Evolutionary conservation across 1,140 invertebrate species (phyloP), one percentile per base, ranked within the genome.

Genomic region (Ganaspis sp.): DNA sequence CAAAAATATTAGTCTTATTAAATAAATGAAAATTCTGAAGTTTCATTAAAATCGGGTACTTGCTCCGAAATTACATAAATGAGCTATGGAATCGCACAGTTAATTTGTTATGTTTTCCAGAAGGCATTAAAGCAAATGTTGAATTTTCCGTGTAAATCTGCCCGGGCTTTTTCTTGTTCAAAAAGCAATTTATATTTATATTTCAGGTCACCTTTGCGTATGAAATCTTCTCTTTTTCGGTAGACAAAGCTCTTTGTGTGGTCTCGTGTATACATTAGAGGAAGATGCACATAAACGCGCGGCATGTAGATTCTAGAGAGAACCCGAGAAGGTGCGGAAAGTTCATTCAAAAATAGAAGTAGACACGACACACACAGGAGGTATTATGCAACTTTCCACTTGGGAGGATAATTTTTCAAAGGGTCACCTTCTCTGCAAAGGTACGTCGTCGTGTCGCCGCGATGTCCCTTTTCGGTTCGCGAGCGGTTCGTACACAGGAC

Each of bases 381-480:
- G 81, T 77, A 87, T 87, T 87, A 87, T 85, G 85, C 86, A 85
- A 81, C 73, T 85, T 89, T 89, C 85, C 86, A 83, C 87, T 87
- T 75, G 83, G 78, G 49, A 76, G 80, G 74, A 87, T 87, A 87
- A 88, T 89, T 88, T 86, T 86, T 88, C 87, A 88, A 88, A 87
- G 86, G 77, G 73, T 76, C 76, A 64, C 49, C 78, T 40, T 34
- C 69, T 69, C 72, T 37, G 70, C 70, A 76, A 78, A 76, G 74
- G 80, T 75, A 73, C 71, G 12, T 21, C 26, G 26, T 49, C 5
- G 29, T 69, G 15, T 70, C 72, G 58, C 49, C 49, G 69, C 75
- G 71, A 38, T 29, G 69, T 54, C 72, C 69, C 75, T 79, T 80
- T 82, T 82, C 73, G 70, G 78, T 74, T 72, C 69, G 78, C 71